Base-by-base conservation (phyloP, 1,140 invertebrate species). In the Chlorops oryzae region DNA sequence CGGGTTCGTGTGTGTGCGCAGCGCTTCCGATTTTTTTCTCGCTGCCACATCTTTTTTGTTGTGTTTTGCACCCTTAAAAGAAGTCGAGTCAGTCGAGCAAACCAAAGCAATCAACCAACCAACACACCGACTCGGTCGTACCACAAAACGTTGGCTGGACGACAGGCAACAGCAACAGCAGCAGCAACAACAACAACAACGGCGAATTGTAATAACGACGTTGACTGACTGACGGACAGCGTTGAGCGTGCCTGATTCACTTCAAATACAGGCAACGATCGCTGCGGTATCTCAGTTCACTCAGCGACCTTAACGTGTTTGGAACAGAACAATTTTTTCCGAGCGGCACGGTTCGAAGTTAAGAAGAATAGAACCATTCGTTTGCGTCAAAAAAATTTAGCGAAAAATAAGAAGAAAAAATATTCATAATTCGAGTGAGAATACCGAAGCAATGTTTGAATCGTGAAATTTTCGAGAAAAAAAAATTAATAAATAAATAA, bases 191-290 rank as follows among this genome's bases (percentile, higher is more conserved):
- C 46, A 52, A 21, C 61, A 38, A 52, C 53, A 54, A 38, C 52
- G 45, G 37, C 52, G 51, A 41, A n/a, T n/a, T n/a, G n/a, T n/a
- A n/a, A n/a, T n/a, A n/a, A n/a, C n/a, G n/a, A n/a, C n/a, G n/a
- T n/a, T n/a, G n/a, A n/a, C n/a, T n/a, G n/a, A n/a, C n/a, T n/a
- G n/a, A n/a, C n/a, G n/a, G n/a, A n/a, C n/a, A n/a, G n/a, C n/a
- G n/a, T n/a, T n/a, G n/a, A 59, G 60, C 63, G 58, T 60, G n/a
- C n/a, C n/a, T 65, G 12, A 61, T 66, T 63, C 57, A 62, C 65
- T 69, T 69, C 63, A 69, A 69, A 69, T 69, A 69, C 65, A 64
- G 65, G 47, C 59, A 62, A 63, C 63, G 66, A 70, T 70, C 66
- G 63, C 56, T 59, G 57, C 64, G 62, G 65, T 66, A 66, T 64